Evolutionary conservation across 1,140 invertebrate species (phyloP).

Genomic region (Ostrea edulis): DNA sequence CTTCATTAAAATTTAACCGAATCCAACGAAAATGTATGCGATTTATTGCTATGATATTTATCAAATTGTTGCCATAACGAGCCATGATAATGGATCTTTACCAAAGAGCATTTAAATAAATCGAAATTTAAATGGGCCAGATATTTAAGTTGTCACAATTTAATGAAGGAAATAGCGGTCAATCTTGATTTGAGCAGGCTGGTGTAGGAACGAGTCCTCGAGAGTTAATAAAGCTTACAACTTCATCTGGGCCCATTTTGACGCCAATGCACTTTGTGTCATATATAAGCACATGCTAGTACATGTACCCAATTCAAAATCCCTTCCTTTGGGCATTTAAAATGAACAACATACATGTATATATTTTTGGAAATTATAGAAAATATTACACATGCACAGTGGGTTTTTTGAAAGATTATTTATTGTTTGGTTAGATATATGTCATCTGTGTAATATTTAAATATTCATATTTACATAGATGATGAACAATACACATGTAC

Average conservation of each 20-base stretch:
- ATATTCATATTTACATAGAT: too few species aligned
- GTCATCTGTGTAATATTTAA: too few species aligned
- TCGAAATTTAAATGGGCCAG: slow-evolving; percentile 9
- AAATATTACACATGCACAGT: too few species aligned
- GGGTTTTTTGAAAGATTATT: too few species aligned
- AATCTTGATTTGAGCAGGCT: not conserved
- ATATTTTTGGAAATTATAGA: too few species aligned
- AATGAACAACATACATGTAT: too few species aligned
- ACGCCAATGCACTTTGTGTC: not conserved
- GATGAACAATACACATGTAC: too few species aligned
- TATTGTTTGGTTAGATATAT: too few species aligned
- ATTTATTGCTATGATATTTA: slow-evolving; percentile 20
- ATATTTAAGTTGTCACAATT: slow-evolving; percentile 38
- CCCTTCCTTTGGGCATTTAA: too few species aligned
- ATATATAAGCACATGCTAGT: too few species aligned
- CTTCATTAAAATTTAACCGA: slow-evolving; percentile 28
- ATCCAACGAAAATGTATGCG: slow-evolving; percentile 17
- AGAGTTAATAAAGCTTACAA: not conserved
- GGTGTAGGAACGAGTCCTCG: not conserved
- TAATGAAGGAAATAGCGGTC: slow-evolving; percentile 34
- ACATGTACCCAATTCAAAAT: too few species aligned
- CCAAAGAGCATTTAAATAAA: slow-evolving; percentile 31
- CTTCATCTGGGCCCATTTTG: not conserved
- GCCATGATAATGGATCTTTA: slow-evolving; percentile 23
- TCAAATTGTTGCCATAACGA: not conserved